Evolutionary conservation across 2,113 vertebrate species (phyloP), one percentile per base, ranked within the genome.

Genomic region (Raphicerus campestris): DNA sequence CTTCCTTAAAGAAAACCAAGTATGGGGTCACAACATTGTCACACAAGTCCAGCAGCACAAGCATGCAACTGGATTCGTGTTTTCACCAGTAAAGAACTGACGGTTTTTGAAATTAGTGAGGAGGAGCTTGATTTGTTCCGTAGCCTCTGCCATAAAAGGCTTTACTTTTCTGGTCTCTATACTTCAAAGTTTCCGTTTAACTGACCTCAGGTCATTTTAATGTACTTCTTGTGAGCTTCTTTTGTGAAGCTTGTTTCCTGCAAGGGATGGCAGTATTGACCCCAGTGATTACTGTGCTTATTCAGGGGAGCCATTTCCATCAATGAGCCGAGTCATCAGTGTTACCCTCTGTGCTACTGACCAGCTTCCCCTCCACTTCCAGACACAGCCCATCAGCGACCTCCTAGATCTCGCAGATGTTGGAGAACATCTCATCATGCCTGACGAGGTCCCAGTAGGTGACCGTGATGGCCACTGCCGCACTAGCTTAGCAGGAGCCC

Each of bases 271-370:
- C 73, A 26, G 1, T 45, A 28, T 16, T 7, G 7, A 77, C 42
- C 9, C 73, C 99, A 26, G 98, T 98, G 87, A 99, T 42, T 0
- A 98, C 94, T 0, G 97, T 89, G 19, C 96, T 61, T 26, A 98
- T 96, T 99, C 99, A 30, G 99, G 99, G 19, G 99, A 99, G n/a
- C 99, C 99, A 93, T 99, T 99, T 89, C 98, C 99, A 73, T 98
- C 98, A 94, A 99, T 98, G 84, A 99, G 98, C 86, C 28, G 98
- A 70, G 13, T 99, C 99, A 97, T 99, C 99, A 75, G 99, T 98
- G 82, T 98, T 97, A n/a, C 99, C 99, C 98, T 99, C 98, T 92
- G 97, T 98, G 97, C 99, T 98, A 98, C 98, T 98, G 94, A 99
- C 98, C 45, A 97, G 98, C 99, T 99, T 16, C 73, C 73, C 39